These are phyloP conservation scores for Drosophila bifasciata DNA, from an alignment of 1,140 invertebrate genomes.

Conservation along the genomic window DNA sequence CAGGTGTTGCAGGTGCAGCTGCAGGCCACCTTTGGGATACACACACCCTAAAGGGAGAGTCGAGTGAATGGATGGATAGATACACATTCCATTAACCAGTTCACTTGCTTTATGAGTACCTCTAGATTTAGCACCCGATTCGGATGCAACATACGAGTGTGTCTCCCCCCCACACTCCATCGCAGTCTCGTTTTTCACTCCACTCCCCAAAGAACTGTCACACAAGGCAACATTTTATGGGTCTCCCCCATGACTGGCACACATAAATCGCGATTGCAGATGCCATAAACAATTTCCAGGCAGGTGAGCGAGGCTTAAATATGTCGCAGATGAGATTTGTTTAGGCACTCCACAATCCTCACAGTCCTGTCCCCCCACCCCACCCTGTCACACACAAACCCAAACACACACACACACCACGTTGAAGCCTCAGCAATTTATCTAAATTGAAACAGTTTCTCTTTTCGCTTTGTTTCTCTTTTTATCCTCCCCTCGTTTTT, in stretches of 20 bases:
- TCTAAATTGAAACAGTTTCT: constrained; percentile 74
- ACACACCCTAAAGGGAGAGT: constrained; percentile 16
- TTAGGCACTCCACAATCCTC: background rate
- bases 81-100: constrained; percentile 59
- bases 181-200: constrained; percentile 6
- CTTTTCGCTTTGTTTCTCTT: constrained; percentile 38
- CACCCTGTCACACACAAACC: background rate
- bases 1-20: no score
- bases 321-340: constrained; percentile 42
- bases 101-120: constrained; percentile 49
- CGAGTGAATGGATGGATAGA: constrained; percentile 26
- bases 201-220: constrained; percentile 19
- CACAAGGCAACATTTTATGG: constrained; percentile 25
- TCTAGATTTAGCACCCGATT: constrained; percentile 12
- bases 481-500: constrained; percentile 2
- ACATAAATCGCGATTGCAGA: constrained; percentile 63
- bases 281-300: constrained; percentile 68
- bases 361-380: no score
- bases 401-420: constrained; percentile 12
- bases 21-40: constrained; percentile 19
- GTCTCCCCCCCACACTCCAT: no score
- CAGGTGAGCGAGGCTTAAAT: constrained; percentile 49
- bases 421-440: constrained; percentile 45
- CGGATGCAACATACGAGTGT: constrained; percentile 7
- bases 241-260: constrained; percentile 9